Percentiles rank a stretch among this genome's conserved stretches.
phyloP scores from a whole-genome alignment of 1,140 invertebrate genomes.

The Lordiphosa collinella region DNA sequence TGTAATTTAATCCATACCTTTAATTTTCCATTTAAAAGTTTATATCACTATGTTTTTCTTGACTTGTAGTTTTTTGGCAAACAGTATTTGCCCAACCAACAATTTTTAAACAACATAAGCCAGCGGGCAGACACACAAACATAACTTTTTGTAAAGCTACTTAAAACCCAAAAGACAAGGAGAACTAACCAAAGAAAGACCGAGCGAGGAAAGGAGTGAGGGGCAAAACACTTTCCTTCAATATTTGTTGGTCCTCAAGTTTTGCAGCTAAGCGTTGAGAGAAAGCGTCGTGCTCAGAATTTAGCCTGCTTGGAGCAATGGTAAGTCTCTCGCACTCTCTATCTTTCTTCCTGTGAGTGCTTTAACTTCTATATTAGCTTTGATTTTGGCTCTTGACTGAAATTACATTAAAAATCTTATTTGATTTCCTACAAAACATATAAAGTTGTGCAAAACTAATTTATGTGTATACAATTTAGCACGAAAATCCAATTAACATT shows the following conservation, averaged over 20 bases:
- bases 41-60: no score
- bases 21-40: neutral
- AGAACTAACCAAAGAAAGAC: neutral
- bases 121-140: neutral
- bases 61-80: neutral
- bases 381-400: constrained; percentile 13
- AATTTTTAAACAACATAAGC: constrained; percentile 2
- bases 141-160: constrained; percentile 3
- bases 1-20: neutral
- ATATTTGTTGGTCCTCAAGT: constrained; percentile 35
- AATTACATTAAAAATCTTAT: neutral
- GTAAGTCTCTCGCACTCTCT: neutral
- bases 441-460: constrained; percentile 7
- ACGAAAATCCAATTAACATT: constrained; percentile 55
- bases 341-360: neutral
- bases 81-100: neutral
- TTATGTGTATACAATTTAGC: constrained; percentile 39
- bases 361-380: constrained; percentile 24
- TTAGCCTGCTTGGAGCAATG: constrained; percentile 3
- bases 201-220: neutral
- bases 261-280: constrained; percentile 6
- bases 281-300: no score
- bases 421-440: neutral
- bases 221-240: constrained; percentile 39
- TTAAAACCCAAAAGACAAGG: neutral